These are phyloP conservation scores for Eulemur macaco DNA, from an alignment of 2,113 vertebrate genomes.

Conservation along the genomic window DNA sequence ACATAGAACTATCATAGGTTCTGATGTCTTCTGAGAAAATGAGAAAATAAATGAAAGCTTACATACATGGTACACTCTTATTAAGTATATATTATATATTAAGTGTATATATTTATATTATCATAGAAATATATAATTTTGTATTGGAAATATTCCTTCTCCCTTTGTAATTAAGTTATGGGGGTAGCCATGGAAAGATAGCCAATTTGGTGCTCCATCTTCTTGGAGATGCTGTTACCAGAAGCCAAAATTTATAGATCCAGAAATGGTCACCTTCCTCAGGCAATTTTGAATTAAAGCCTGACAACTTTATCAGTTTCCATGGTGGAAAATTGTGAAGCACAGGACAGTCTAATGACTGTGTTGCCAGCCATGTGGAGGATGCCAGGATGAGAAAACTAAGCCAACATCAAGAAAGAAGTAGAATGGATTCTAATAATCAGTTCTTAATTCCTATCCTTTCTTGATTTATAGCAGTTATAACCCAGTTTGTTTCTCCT, in stretches of 20 bases:
- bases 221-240: no score
- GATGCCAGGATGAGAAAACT: background rate
- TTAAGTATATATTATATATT: background rate
- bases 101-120: background rate
- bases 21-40: background rate
- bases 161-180: background rate
- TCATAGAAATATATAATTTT: background rate
- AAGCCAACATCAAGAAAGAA: background rate
- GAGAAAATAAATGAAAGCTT: background rate
- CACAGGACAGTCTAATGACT: background rate
- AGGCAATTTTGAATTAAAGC: no score
- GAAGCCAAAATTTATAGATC: no score
- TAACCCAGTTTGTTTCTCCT: background rate
- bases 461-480: background rate
- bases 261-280: no score
- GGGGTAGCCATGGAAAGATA: background rate
- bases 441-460: background rate
- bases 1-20: background rate
- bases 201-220: background rate
- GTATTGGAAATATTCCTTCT: background rate
- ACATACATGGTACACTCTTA: background rate
- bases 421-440: background rate
- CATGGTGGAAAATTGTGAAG: background rate
- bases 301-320: background rate
- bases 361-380: background rate